Conservation (phyloP, 2,888 invertebrate genomes). For the Erebia ligea region DNA sequence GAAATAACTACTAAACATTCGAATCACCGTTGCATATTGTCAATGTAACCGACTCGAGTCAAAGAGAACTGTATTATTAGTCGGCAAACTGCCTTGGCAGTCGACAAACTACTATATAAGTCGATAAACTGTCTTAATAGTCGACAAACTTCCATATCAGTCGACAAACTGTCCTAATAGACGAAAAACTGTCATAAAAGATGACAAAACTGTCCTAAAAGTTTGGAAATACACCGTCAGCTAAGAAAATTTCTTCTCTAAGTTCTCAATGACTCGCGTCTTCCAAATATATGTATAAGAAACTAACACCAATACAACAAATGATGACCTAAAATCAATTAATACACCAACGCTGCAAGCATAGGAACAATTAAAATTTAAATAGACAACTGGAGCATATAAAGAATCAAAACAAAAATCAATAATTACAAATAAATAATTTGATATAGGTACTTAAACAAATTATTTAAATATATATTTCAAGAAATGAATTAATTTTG, state of each 20-base stretch:
- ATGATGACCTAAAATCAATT: neutral
- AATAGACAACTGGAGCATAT: neutral
- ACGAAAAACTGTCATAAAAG: neutral
- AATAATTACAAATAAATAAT: neutral
- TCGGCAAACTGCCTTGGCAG: neutral
- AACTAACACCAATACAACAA: constrained; percentile 3
- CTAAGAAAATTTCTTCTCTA: too few relatives aligned
- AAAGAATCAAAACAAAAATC: neutral
- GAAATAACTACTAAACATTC: constrained; percentile 67
- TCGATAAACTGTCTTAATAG: too few relatives aligned
- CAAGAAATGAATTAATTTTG: neutral
- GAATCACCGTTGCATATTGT: constrained; percentile 73
- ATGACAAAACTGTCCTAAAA: neutral
- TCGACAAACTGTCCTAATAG: neutral
- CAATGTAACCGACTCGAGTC: constrained; percentile 57
- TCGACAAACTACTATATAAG: too few relatives aligned
- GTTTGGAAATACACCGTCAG: neutral
- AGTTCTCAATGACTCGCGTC: constrained; percentile 8
- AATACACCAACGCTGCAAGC: neutral
- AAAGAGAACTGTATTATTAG: constrained; percentile 44
- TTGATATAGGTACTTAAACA: neutral
- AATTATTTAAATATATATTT: neutral
- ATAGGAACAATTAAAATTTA: neutral
- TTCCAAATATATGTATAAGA: neutral
- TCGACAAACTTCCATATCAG: neutral